phyloP scores from a whole-genome alignment of 1,140 invertebrate genomes.

The Drosophila melanica region DNA sequence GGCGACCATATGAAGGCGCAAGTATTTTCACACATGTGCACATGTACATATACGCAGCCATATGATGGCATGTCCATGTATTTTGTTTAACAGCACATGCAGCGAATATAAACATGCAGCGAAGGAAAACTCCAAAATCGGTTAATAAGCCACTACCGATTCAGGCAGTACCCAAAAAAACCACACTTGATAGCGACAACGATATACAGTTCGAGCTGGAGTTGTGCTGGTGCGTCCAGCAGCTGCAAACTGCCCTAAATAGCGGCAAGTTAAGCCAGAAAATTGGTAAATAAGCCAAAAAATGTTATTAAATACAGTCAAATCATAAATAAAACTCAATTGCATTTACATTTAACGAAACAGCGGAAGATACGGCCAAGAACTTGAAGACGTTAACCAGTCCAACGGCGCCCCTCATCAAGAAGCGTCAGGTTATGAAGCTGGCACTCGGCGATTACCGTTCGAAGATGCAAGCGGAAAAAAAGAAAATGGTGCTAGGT shows the following conservation, averaged over 20 bases:
- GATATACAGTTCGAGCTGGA: slow-evolving; percentile 89
- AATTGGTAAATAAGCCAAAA: slow-evolving; percentile 79
- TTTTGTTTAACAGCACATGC: slow-evolving; percentile 31
- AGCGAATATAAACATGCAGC: slow-evolving; percentile 52
- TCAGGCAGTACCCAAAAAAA: slow-evolving; percentile 41
- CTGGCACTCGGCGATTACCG: slow-evolving; percentile 90
- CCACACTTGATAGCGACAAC: slow-evolving; percentile 83
- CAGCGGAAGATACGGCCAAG: slow-evolving; percentile 87
- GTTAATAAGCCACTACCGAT: slow-evolving; percentile 66
- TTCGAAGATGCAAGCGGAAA: slow-evolving; percentile 89
- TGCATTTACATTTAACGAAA: slow-evolving; percentile 3
- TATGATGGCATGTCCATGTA: slow-evolving; percentile 25
- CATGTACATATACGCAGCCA: slow-evolving; percentile 7
- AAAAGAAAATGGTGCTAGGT: slow-evolving; percentile 87
- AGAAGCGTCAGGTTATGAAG: slow-evolving; percentile 90
- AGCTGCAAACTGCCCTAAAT: slow-evolving; percentile 86
- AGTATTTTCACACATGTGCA: neutral
- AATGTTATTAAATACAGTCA: neutral
- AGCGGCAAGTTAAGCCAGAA: slow-evolving; percentile 87
- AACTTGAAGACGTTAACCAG: slow-evolving; percentile 88
- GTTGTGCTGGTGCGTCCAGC: slow-evolving; percentile 90
- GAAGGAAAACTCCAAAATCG: slow-evolving; percentile 56
- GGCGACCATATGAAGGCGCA: neutral
- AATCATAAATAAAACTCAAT: slow-evolving; percentile 2
- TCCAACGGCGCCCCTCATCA: slow-evolving; percentile 87